Percentiles rank a stretch among this genome's conserved stretches.
phyloP scores from a whole-genome alignment of 2,113 vertebrate genomes.

The Anarrhichthys ocellatus region DNA sequence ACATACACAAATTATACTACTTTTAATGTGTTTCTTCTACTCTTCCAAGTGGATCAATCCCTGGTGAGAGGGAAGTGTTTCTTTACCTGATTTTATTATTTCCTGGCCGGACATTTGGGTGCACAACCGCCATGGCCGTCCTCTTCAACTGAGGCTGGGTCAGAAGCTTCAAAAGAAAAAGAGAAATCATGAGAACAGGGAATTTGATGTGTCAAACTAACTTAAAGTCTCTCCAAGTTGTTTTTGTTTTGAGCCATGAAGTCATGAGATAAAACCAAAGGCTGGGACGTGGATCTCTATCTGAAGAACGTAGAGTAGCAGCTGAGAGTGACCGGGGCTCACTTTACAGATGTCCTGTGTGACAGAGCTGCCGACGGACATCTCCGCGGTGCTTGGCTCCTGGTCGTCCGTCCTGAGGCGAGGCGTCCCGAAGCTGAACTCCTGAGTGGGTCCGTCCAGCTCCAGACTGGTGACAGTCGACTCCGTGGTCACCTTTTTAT shows the following conservation, averaged over 20 bases:
- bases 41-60: background rate
- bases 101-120: constrained; percentile 20
- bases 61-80: background rate
- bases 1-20: background rate
- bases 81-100: constrained; percentile 66
- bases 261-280: background rate
- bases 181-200: background rate
- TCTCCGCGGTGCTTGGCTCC: constrained; percentile 80
- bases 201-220: background rate
- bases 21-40: background rate
- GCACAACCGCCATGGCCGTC: background rate
- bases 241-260: background rate
- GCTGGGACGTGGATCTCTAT: no score
- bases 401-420: constrained; percentile 55
- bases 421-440: constrained; percentile 76
- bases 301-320: no score
- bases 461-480: constrained; percentile 24
- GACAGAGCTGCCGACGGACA: constrained; percentile 82
- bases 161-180: constrained; percentile 68
- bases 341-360: constrained; percentile 86
- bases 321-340: constrained; percentile 4
- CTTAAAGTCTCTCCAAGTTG: no score
- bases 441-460: constrained; percentile 70
- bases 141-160: constrained; percentile 70
- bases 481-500: constrained; percentile 9